Base-by-base conservation (phyloP, 2,113 vertebrate species). In the Solenodon paradoxus region DNA sequence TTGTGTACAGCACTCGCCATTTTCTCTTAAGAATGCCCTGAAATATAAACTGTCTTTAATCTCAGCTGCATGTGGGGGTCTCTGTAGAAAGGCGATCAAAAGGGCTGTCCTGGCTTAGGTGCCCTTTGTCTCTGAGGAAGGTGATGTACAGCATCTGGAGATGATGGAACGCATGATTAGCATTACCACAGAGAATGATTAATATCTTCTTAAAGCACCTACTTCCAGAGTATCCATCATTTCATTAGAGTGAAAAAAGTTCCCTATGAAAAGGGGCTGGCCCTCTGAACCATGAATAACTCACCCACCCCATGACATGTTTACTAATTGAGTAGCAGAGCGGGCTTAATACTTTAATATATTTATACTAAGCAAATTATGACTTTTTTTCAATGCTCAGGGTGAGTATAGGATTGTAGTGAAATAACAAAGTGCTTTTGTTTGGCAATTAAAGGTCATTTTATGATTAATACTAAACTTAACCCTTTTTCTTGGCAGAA, bases 191-290 rank as follows among this genome's bases (percentile, higher is more conserved):
- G 98, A 99, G 99, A 99, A 99, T 99, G 99, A 99, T 99, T 99
- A 99, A 99, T 99, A 99, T 99, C 99, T 99, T 99, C 99, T 99
- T 99, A 99, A 99, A 99, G 99, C 99, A 98, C 98, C 99, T 98
- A 99, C 99, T 99, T 99, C 99, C 99, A 99, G 99, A 99, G 99
- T 99, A 99, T 99, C 99, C 99, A 99, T 99, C 99, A 99, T 99
- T 99, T 99, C 99, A 99, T 99, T 99, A 99, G 99, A 98, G 98
- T 98, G 98, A 98, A 98, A 99, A 99, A 99, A 99, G 99, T 99
- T 99, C 99, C 99, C 99, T 98, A 99, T 99, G 98, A 99, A 99
- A 99, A 99, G 99, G 99, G 99, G 99, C 98, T 99, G 99, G 99
- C 98, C 98, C 98, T 98, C 98, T 99, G 99, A 99, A 99, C 99